Percentiles rank a stretch among this genome's conserved stretches.
Evolutionary conservation across 2,113 vertebrate genomes (phyloP).

Genomic region (Proteles cristata): DNA sequence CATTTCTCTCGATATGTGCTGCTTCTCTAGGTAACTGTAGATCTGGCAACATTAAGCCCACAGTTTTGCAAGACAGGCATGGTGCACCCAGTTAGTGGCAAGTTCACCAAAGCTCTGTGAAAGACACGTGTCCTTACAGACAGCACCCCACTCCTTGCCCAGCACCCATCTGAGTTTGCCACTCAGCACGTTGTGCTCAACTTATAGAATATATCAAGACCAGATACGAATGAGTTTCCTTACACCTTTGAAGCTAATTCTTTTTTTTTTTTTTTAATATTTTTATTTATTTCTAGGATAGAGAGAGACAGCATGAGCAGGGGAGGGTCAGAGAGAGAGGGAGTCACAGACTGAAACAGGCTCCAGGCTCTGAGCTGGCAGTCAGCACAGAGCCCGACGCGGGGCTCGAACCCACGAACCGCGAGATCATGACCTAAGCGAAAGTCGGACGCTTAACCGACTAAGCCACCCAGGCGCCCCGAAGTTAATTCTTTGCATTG

Average conservation of each 20-base stretch:
- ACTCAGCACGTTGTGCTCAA: not conserved
- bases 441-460: too few species aligned
- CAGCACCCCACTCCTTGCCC: not conserved
- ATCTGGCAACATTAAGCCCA: not conserved
- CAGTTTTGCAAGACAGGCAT: fast-evolving
- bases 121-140: not conserved
- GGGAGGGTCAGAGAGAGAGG: too few species aligned
- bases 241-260: not conserved
- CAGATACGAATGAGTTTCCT: not conserved
- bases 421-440: too few species aligned
- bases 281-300: too few species aligned
- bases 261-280: too few species aligned
- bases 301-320: too few species aligned
- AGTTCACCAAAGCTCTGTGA: not conserved
- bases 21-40: not conserved
- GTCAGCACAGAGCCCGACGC: too few species aligned
- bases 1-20: too few species aligned
- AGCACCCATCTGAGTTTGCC: not conserved
- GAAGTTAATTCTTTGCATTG: not conserved
- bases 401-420: too few species aligned
- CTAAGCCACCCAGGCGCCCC: too few species aligned
- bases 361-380: too few species aligned
- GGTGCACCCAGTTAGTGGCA: not conserved
- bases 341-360: too few species aligned
- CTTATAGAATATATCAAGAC: not conserved